Evolutionary conservation across 2,113 vertebrate species (phyloP).

Genomic region (Poeciliopsis occidentalis): DNA sequence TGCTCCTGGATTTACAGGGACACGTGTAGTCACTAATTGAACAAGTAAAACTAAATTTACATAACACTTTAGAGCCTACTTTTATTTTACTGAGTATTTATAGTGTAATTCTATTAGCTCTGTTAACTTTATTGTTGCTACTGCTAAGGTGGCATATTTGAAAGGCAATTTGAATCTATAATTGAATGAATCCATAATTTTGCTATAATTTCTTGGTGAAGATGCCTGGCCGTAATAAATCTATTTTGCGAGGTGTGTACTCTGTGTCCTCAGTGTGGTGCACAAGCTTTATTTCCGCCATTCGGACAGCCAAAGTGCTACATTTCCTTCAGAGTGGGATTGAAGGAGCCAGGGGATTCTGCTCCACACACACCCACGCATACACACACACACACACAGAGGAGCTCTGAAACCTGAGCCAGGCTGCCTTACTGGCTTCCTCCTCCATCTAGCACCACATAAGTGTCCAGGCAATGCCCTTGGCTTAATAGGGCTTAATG

Average conservation of each 20-base stretch:
- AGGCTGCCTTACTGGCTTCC: conserved; percentile 44
- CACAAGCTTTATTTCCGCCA: conserved; percentile 45
- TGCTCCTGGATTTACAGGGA: not conserved
- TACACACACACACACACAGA: conserved; percentile 28
- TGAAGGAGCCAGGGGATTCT: conserved; percentile 37
- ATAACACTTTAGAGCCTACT: not conserved
- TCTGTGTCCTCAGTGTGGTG: conserved; percentile 8
- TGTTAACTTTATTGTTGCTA: not conserved
- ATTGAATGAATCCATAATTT: not conserved
- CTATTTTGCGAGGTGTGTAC: not conserved
- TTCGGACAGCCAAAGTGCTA: conserved; percentile 42
- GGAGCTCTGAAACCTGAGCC: conserved; percentile 60
- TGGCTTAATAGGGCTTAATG: conserved; percentile 70
- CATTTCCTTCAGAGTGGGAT: conserved; percentile 40
- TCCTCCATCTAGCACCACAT: conserved; percentile 55
- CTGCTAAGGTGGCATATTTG: not conserved
- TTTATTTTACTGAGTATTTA: not conserved
- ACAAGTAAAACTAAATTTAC: not conserved
- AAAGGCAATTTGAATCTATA: not conserved
- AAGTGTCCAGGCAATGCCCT: conserved; percentile 67
- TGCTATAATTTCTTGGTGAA: not conserved
- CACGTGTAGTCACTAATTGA: not conserved
- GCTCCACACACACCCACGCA: not conserved
- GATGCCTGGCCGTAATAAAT: not conserved
- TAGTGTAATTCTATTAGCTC: not conserved